Evolutionary conservation across 2,888 invertebrate species (phyloP).

Genomic region (Protophormia terraenovae): DNA sequence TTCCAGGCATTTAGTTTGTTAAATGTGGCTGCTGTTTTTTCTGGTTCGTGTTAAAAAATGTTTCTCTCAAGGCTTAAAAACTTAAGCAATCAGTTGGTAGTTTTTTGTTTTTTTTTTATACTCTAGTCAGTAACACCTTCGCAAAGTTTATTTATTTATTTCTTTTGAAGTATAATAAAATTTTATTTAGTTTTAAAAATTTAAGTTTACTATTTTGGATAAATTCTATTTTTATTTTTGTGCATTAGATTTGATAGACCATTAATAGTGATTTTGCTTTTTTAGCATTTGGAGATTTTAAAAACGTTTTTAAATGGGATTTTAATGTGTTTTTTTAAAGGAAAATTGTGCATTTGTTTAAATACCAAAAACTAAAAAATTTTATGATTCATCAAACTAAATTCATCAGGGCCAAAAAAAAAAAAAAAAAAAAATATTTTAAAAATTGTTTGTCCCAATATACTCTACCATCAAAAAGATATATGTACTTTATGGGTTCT

Average conservation of each 20-base stretch:
- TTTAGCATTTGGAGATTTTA: no score
- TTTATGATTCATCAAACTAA: no score
- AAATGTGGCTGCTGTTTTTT: slow-evolving; percentile 12
- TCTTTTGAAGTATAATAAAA: background rate
- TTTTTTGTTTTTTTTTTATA: background rate
- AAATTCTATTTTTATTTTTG: background rate
- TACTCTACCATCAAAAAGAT: no score
- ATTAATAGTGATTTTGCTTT: no score
- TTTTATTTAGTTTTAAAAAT: background rate
- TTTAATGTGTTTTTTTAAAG: no score
- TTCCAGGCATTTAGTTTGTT: slow-evolving; percentile 4
- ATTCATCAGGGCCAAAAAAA: no score
- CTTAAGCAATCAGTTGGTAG: slow-evolving; percentile 39
- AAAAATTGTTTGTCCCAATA: no score
- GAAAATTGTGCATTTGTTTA: no score
- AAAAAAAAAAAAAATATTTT: no score
- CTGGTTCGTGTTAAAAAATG: slow-evolving; percentile 29
- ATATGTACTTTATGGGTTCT: no score
- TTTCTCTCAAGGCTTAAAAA: slow-evolving; percentile 49
- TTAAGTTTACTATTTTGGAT: background rate
- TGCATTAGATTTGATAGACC: background rate
- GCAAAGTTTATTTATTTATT: slow-evolving; percentile 1
- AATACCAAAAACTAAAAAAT: no score
- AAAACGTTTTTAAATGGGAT: no score
- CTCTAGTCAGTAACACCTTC: slow-evolving; percentile 15